These are phyloP conservation scores for Cephus pulcher DNA, from an alignment of 2,888 invertebrate species.

Conservation along the genomic window DNA sequence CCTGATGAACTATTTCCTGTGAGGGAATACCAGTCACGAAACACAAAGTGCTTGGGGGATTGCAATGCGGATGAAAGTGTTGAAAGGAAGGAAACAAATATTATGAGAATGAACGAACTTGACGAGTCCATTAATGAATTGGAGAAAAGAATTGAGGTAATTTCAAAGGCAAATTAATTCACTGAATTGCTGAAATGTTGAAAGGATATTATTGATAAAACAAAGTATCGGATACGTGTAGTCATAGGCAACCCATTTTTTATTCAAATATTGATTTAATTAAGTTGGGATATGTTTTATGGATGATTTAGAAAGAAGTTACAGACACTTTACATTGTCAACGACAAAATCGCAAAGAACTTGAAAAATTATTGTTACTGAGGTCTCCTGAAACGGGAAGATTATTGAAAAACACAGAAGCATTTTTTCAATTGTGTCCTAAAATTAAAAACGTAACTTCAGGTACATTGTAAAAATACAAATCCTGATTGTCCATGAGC, in stretches of 20 bases:
- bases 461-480: not conserved
- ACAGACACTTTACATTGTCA: slow-evolving; percentile 36
- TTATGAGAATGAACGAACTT: slow-evolving; percentile 30
- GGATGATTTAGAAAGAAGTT: slow-evolving; percentile 29
- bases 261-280: not conserved
- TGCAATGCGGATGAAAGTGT: slow-evolving; percentile 7
- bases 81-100: slow-evolving; percentile 20
- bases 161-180: not conserved
- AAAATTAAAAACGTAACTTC: not conserved
- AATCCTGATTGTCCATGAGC: not conserved
- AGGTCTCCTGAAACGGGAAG: slow-evolving; percentile 25
- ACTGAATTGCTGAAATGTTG: not conserved
- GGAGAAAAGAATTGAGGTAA: slow-evolving; percentile 36
- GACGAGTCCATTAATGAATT: slow-evolving; percentile 36
- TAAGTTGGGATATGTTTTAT: not conserved
- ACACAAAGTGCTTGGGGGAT: not conserved
- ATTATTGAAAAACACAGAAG: slow-evolving; percentile 35
- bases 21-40: not conserved
- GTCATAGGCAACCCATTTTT: not conserved
- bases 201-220: not conserved
- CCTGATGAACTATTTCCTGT: not conserved
- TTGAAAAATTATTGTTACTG: slow-evolving; percentile 30
- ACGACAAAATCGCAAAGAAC: slow-evolving; percentile 36
- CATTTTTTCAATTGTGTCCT: slow-evolving; percentile 33
- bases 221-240: not conserved